A percentile compares a stretch with the other conserved stretches of the same genome.
phyloP scores from a whole-genome alignment of 2,888 invertebrate species.

The Tyria jacobaeae region DNA sequence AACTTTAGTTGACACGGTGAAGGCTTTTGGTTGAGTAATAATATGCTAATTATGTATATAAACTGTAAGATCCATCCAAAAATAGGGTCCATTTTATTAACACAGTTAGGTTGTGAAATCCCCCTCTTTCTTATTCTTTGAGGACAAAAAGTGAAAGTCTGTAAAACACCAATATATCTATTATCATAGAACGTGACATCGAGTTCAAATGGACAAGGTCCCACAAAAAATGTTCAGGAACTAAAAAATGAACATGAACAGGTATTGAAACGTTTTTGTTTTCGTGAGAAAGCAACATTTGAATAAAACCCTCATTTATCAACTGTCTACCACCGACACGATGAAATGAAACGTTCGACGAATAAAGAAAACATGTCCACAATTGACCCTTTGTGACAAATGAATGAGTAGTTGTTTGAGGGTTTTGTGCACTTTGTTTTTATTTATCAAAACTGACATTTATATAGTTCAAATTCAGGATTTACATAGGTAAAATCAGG shows the following conservation, averaged over 20 bases:
- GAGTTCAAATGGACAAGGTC: background rate
- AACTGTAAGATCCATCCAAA: too few relatives aligned
- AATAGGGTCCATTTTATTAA: too few relatives aligned
- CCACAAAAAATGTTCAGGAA: conserved; percentile 12
- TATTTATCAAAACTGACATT: background rate
- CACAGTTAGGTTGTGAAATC: too few relatives aligned
- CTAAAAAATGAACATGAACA: too few relatives aligned
- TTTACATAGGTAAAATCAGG: background rate
- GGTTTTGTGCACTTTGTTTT: background rate
- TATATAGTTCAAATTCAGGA: background rate
- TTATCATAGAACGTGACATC: conserved; percentile 7
- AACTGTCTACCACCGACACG: conserved; percentile 44
- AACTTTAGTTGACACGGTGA: too few relatives aligned
- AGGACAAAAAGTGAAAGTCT: background rate
- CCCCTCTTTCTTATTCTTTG: background rate
- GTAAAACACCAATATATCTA: conserved; percentile 4
- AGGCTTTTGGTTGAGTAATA: too few relatives aligned
- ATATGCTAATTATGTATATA: too few relatives aligned
- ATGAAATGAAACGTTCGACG: conserved; percentile 44
- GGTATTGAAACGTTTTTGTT: conserved; percentile 25
- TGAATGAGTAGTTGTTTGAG: background rate
- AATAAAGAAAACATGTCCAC: conserved; percentile 38
- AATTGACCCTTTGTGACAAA: conserved; percentile 24
- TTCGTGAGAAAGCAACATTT: conserved; percentile 32
- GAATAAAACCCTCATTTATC: conserved; percentile 55